These are phyloP conservation scores for Molanna angustata DNA, from an alignment of 2,888 invertebrate genomes.

Conservation along the genomic window DNA sequence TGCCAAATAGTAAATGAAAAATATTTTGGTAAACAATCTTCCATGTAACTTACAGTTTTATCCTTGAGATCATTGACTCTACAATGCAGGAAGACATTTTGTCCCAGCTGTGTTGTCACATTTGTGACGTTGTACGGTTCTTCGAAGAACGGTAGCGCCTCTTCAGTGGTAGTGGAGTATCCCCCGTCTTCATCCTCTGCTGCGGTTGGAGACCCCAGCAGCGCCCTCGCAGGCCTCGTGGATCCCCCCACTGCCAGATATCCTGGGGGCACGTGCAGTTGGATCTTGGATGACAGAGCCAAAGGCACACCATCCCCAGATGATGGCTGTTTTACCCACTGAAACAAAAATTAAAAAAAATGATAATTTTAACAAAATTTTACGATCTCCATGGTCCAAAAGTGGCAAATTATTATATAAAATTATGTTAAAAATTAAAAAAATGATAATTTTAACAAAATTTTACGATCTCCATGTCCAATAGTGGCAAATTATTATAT, in stretches of 20 bases:
- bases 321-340: background rate
- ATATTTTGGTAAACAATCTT: too few species aligned
- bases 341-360: background rate
- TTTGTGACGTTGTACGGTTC: conserved; percentile 54
- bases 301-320: background rate
- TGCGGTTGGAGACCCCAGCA: background rate
- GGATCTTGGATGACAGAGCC: conserved; percentile 18
- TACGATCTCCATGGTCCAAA: too few species aligned
- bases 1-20: too few species aligned
- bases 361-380: too few species aligned
- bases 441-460: too few species aligned
- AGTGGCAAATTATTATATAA: too few species aligned
- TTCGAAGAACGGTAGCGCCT: conserved; percentile 60
- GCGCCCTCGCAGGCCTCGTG: background rate
- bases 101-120: conserved; percentile 55
- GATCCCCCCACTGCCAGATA: conserved; percentile 2
- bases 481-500: too few species aligned
- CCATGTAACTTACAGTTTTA: conserved; percentile 46
- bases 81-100: conserved; percentile 54
- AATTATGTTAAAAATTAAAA: too few species aligned
- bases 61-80: conserved; percentile 56
- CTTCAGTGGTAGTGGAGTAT: conserved; percentile 43
- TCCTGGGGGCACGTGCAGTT: conserved; percentile 27
- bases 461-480: too few species aligned
- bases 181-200: conserved; percentile 7